These are phyloP conservation scores for Fragum whitleyi DNA, from an alignment of 2,888 invertebrate species.

Conservation along the genomic window DNA sequence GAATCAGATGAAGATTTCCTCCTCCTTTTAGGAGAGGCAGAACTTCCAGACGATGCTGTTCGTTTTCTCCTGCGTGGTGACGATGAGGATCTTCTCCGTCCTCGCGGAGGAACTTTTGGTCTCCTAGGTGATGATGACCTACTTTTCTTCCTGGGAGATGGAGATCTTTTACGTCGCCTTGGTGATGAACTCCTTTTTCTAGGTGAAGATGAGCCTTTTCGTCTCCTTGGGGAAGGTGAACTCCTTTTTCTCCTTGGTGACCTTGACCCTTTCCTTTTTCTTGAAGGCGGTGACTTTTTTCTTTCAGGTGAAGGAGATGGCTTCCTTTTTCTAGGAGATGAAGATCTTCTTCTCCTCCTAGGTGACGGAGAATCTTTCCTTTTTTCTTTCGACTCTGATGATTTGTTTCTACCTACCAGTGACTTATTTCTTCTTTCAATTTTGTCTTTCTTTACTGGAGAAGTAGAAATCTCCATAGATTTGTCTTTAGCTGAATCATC, in stretches of 20 bases:
- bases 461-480: not conserved
- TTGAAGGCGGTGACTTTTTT: slow-evolving; percentile 26
- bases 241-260: slow-evolving; percentile 45
- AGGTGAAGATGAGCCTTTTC: slow-evolving; percentile 36
- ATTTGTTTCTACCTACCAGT: not conserved
- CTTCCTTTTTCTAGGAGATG: slow-evolving; percentile 51
- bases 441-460: not conserved
- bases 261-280: slow-evolving; percentile 37
- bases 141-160: slow-evolving; percentile 46
- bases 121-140: slow-evolving; percentile 55
- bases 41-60: slow-evolving; percentile 58
- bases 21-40: slow-evolving; percentile 54
- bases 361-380: slow-evolving; percentile 33
- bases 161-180: slow-evolving; percentile 34
- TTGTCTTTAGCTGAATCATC: not conserved
- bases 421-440: not conserved
- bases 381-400: slow-evolving; percentile 7
- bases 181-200: slow-evolving; percentile 29
- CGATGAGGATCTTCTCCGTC: slow-evolving; percentile 44
- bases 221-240: slow-evolving; percentile 51
- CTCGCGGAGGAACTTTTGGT: slow-evolving; percentile 29
- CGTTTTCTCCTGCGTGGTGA: slow-evolving; percentile 57
- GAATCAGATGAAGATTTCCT: slow-evolving; percentile 48
- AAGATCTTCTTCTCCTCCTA: slow-evolving; percentile 50
- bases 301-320: slow-evolving; percentile 38